A percentile compares a stretch with the other conserved stretches of the same genome.
phyloP scores from a whole-genome alignment of 2,888 invertebrate genomes.

The Cheilosia scutellata region DNA sequence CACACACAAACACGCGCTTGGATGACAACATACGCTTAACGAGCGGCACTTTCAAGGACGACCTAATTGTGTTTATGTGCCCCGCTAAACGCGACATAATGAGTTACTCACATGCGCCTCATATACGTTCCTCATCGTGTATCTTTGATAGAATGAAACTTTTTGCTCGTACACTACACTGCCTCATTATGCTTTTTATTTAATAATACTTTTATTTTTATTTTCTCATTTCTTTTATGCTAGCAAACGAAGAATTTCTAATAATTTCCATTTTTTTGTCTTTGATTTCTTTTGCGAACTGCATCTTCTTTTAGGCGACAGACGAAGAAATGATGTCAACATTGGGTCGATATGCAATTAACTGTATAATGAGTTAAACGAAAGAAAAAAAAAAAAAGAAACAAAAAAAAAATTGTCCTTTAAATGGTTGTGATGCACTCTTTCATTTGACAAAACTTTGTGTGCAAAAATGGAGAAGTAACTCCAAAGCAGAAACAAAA shows the following conservation, averaged over 20 bases:
- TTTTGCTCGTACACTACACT: conserved; percentile 16
- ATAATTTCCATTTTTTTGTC: conserved; percentile 48
- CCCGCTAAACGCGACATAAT: conserved; percentile 53
- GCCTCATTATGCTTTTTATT: conserved; percentile 52
- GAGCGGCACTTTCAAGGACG: conserved; percentile 67
- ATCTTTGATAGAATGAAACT: background rate
- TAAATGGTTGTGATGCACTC: conserved; percentile 70
- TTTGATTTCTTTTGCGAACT: conserved; percentile 58
- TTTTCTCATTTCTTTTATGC: conserved; percentile 38
- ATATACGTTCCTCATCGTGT: background rate
- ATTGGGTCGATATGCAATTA: conserved; percentile 4
- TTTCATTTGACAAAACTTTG: conserved; percentile 35
- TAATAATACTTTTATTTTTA: conserved; percentile 10
- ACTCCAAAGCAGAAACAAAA: conserved; percentile 49
- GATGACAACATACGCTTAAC: conserved; percentile 56
- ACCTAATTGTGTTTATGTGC: conserved; percentile 39
- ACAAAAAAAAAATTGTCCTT: conserved; percentile 9
- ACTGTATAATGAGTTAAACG: conserved; percentile 44
- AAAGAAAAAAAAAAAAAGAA: background rate
- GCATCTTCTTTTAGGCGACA: conserved; percentile 60
- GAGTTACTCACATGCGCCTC: conserved; percentile 40
- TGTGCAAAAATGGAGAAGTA: conserved; percentile 39
- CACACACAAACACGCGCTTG: conserved; percentile 32
- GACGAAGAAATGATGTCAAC: conserved; percentile 56
- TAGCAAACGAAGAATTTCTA: conserved; percentile 40